phyloP scores from a whole-genome alignment of 2,888 invertebrate genomes.

The Patella pellucida region DNA sequence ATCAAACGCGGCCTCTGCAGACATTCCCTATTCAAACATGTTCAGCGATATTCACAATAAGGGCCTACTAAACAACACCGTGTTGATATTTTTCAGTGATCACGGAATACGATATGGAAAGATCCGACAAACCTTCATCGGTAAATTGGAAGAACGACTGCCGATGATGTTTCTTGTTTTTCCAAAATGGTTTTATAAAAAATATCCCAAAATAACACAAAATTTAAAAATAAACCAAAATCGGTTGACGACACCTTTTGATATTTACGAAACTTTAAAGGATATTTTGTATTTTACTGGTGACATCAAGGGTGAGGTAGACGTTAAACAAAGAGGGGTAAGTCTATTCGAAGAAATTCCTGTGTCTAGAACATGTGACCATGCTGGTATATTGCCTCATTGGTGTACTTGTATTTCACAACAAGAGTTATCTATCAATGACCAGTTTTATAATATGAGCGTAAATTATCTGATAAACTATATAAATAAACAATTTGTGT shows the following conservation, averaged over 20 bases:
- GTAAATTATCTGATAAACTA: neutral
- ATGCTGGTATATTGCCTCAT: neutral
- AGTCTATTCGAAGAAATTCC: constrained; percentile 10
- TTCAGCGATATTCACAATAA: constrained; percentile 72
- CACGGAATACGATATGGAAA: constrained; percentile 90
- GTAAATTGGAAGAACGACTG: constrained; percentile 83
- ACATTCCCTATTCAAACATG: constrained; percentile 77
- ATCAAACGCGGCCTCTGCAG: constrained; percentile 82
- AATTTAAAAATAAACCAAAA: constrained; percentile 78
- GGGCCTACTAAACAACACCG: constrained; percentile 42
- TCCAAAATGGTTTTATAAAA: constrained; percentile 80
- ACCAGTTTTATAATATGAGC: neutral
- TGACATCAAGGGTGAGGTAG: constrained; percentile 71
- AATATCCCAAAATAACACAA: constrained; percentile 76
- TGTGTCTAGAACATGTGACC: neutral
- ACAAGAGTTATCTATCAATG: neutral
- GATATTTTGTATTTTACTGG: constrained; percentile 74
- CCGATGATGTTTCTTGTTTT: constrained; percentile 83
- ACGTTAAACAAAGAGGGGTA: constrained; percentile 72
- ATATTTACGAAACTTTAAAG: constrained; percentile 83
- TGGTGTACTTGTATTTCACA: neutral
- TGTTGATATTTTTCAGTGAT: constrained; percentile 78
- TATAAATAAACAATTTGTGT: neutral
- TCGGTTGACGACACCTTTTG: constrained; percentile 84
- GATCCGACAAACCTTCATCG: constrained; percentile 84